These are phyloP conservation scores for Spisula solida DNA, from an alignment of 2,888 invertebrate species.

Conservation along the genomic window DNA sequence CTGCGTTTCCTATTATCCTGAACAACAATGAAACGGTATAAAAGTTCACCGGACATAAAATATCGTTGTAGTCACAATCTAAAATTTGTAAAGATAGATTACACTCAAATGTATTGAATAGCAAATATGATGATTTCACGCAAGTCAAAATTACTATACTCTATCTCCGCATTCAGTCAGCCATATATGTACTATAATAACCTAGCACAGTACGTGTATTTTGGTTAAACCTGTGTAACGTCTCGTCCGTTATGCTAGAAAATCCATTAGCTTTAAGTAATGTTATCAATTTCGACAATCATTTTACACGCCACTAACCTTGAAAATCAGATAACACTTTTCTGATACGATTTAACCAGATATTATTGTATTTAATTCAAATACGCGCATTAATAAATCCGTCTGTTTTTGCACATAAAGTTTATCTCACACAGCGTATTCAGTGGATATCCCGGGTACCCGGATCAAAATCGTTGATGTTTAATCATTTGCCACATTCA, in stretches of 20 bases:
- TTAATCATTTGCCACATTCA: not conserved
- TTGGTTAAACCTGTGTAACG: not conserved
- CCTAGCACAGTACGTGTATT: not conserved
- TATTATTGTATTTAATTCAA: slow-evolving; percentile 22
- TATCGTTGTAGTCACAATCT: slow-evolving; percentile 5
- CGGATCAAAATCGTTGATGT: not conserved
- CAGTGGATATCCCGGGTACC: not conserved
- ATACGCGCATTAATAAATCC: slow-evolving; percentile 22
- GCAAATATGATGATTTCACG: slow-evolving; percentile 22
- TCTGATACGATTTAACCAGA: slow-evolving; percentile 21
- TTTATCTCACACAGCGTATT: not conserved
- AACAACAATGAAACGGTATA: not conserved
- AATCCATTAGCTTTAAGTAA: slow-evolving; percentile 2
- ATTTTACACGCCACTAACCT: slow-evolving; percentile 21
- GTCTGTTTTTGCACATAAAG: not conserved
- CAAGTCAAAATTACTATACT: not conserved
- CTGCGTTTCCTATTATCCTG: not conserved
- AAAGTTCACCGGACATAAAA: not conserved
- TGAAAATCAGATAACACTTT: slow-evolving; percentile 11
- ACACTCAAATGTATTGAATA: slow-evolving; percentile 10
- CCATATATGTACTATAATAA: slow-evolving; percentile 17
- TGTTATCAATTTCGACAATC: slow-evolving; percentile 27
- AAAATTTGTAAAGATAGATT: slow-evolving; percentile 11
- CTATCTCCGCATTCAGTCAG: not conserved
- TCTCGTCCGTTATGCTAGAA: not conserved